Percentiles rank a stretch among this genome's conserved stretches.
phyloP scores from a whole-genome alignment of 2,888 invertebrate genomes.

The Lasioglossum calceatum region DNA sequence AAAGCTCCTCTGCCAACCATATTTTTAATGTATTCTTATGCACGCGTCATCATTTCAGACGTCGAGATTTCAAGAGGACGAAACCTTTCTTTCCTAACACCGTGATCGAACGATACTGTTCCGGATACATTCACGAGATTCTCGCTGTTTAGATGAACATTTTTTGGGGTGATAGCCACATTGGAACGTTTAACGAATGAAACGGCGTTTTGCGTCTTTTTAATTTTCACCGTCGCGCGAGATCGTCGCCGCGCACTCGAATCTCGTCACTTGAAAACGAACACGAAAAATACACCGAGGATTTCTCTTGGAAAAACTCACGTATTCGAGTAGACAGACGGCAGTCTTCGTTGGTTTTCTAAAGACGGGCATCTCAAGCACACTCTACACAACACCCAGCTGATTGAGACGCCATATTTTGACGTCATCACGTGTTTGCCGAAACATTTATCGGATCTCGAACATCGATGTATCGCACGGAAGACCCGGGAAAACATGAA shows the following conservation, averaged over 20 bases:
- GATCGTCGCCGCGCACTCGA: not conserved
- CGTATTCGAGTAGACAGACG: conserved; percentile 80
- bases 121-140: not conserved
- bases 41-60: conserved; percentile 49
- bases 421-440: conserved; percentile 80
- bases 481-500: conserved; percentile 46
- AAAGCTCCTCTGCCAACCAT: conserved; percentile 51
- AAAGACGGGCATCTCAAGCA: conserved; percentile 82
- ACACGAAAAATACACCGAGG: not conserved
- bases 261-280: not conserved
- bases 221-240: conserved; percentile 33
- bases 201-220: conserved; percentile 76
- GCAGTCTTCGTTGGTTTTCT: conserved; percentile 78
- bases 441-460: conserved; percentile 59
- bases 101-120: not conserved
- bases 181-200: conserved; percentile 72
- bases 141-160: not conserved
- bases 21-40: conserved; percentile 57
- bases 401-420: conserved; percentile 83
- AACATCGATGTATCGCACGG: conserved; percentile 56
- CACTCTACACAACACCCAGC: conserved; percentile 84
- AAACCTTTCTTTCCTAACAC: not conserved
- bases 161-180: conserved; percentile 51
- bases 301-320: conserved; percentile 74
- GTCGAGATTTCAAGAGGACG: conserved; percentile 7